Evolutionary conservation across 2,888 invertebrate species (phyloP), one percentile per base, ranked within the genome.

Genomic region (Notodonta ziczac): DNA sequence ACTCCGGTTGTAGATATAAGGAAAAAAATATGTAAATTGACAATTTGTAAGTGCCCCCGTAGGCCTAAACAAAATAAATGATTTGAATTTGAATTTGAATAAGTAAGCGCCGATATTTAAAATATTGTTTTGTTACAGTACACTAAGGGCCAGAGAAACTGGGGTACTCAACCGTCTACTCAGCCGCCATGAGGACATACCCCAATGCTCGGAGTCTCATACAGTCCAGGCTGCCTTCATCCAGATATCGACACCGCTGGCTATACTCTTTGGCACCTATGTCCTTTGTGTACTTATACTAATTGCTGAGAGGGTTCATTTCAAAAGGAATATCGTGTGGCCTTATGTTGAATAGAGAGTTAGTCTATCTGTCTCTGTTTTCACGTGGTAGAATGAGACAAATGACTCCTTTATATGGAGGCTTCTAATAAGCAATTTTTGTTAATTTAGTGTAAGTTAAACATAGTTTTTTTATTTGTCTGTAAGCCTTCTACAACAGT

Each of bases 331-430:
- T 58, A 74, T 60, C 46, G 66, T 83, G 2, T 85, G 77, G 78
- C 88, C 88, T 51, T 89, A 84, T 63, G 67, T 84, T 2, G 68
- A 87, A n/a, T 87, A 46, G 46, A 46, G 13, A n/a, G 13, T 3
- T 5, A 3, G 4, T 5, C 6, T n/a, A 12, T 10, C 12, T 12
- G 0, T 44, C 9, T 9, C 44, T 10, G 2, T 9, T 2, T 12
- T 12, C 46, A 46, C 46, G 2, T 2, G 1, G 0, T n/a, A 4
- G 5, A 7, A 40, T 40, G 46, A 4, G 24, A 24, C 24, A 24
- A 24, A 24, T n/a, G n/a, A n/a, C n/a, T n/a, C n/a, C n/a, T 24
- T 24, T 24, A 24, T 24, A 24, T n/a, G n/a, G n/a, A n/a, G n/a
- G n/a, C n/a, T n/a, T n/a, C n/a, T n/a, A n/a, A n/a, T n/a, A n/a